Evolutionary conservation across 1,140 invertebrate genomes (phyloP).

Genomic region (Apis cerana): DNA sequence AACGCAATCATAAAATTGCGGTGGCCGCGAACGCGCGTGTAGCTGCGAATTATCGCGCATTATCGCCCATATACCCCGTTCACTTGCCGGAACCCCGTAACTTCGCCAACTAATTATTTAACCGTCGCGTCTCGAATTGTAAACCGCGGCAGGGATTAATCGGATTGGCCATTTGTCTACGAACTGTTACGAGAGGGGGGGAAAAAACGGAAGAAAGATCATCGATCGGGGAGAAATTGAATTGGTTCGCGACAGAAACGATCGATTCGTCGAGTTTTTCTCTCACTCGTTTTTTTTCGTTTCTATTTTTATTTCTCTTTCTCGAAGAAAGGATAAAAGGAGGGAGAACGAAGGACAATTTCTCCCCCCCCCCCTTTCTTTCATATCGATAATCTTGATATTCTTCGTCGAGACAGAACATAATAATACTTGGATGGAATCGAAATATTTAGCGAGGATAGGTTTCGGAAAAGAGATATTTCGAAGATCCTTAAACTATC

Average conservation of each 20-base stretch:
- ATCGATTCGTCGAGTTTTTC: too few species aligned
- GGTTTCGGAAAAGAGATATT: conserved; percentile 25
- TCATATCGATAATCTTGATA: too few species aligned
- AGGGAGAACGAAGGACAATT: too few species aligned
- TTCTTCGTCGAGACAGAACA: too few species aligned
- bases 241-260: too few species aligned
- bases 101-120: conserved; percentile 59
- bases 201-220: too few species aligned
- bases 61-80: conserved; percentile 7
- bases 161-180: conserved; percentile 35
- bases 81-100: conserved; percentile 26
- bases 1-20: conserved; percentile 41
- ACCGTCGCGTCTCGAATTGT: conserved; percentile 44
- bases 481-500: conserved; percentile 44
- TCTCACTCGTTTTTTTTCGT: too few species aligned
- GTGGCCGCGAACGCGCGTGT: not conserved
- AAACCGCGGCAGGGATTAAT: conserved; percentile 54
- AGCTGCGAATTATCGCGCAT: conserved; percentile 51
- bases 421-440: too few species aligned
- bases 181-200: too few species aligned
- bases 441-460: not conserved
- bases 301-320: too few species aligned
- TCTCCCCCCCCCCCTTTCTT: too few species aligned
- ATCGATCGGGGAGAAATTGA: not conserved
- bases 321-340: too few species aligned